Percentiles rank a stretch among this genome's conserved stretches.
phyloP scores from a whole-genome alignment of 2,797 vertebrate species.

The Tinamus major region DNA sequence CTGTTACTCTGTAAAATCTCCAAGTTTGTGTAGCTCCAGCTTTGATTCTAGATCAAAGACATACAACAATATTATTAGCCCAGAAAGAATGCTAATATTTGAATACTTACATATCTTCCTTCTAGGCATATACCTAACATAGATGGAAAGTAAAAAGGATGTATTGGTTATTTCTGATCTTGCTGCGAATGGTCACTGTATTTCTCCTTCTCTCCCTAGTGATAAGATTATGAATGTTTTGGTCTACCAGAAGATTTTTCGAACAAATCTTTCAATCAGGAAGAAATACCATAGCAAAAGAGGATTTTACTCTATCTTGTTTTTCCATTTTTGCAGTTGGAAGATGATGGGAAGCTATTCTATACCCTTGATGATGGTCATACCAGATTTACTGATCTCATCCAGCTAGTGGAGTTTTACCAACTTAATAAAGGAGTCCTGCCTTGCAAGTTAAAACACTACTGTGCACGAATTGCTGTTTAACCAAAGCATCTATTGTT shows the following conservation, averaged over 20 bases:
- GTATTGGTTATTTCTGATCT: not conserved
- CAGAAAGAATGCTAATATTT: not conserved
- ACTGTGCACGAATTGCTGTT: slow-evolving; percentile 89
- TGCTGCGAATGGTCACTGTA: not conserved
- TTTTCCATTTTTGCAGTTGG: slow-evolving; percentile 82
- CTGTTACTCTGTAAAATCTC: not conserved
- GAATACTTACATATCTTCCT: not conserved
- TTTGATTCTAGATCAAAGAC: not conserved
- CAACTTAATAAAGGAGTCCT: slow-evolving; percentile 94
- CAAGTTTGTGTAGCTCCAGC: not conserved
- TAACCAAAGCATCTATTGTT: slow-evolving; percentile 77
- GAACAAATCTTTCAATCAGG: not conserved
- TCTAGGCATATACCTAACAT: not conserved
- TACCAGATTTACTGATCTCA: slow-evolving; percentile 95
- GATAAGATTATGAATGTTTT: not conserved
- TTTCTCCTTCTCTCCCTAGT: not conserved
- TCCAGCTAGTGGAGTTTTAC: slow-evolving; percentile 98
- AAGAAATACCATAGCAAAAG: not conserved
- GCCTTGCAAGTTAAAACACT: slow-evolving; percentile 96
- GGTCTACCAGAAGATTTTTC: not conserved
- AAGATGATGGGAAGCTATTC: slow-evolving; percentile 91
- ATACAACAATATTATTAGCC: not conserved
- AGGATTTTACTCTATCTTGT: slow-evolving; percentile 18
- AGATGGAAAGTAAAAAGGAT: not conserved
- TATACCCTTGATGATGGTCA: slow-evolving; percentile 95